phyloP scores from a whole-genome alignment of 2,888 invertebrate species.

The Yponomeuta sedellus region DNA sequence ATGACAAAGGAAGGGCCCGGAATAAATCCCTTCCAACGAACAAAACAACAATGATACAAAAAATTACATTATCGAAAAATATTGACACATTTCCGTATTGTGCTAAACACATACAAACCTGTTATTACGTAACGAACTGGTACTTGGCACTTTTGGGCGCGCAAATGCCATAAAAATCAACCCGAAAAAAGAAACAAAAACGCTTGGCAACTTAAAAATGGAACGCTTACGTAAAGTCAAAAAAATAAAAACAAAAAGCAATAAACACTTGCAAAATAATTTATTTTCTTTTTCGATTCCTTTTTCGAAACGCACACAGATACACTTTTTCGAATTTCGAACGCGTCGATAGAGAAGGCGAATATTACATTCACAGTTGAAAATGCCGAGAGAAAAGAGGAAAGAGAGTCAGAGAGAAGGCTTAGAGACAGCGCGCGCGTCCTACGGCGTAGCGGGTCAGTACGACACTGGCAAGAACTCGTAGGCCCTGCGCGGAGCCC shows the following conservation, averaged over 20 bases:
- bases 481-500: not conserved
- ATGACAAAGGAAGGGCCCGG: not conserved
- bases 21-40: not conserved
- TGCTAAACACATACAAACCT: not conserved
- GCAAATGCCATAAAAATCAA: not conserved
- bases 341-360: not conserved
- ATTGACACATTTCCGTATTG: not conserved
- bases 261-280: not conserved
- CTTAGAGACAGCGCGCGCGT: not conserved
- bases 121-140: not conserved
- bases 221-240: not conserved
- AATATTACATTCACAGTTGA: not conserved
- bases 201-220: not conserved
- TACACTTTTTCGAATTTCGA: not conserved
- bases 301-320: too few relatives aligned
- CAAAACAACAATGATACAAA: not conserved
- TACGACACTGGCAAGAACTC: not conserved
- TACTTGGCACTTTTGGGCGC: not conserved
- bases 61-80: not conserved
- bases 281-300: not conserved
- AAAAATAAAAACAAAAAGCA: not conserved
- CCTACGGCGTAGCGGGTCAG: not conserved
- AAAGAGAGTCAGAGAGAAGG: not conserved
- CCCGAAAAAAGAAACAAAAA: not conserved
- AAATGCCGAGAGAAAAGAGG: not conserved